Evolutionary conservation across 2,113 vertebrate species (phyloP).

Genomic region (Cacatua alba): DNA sequence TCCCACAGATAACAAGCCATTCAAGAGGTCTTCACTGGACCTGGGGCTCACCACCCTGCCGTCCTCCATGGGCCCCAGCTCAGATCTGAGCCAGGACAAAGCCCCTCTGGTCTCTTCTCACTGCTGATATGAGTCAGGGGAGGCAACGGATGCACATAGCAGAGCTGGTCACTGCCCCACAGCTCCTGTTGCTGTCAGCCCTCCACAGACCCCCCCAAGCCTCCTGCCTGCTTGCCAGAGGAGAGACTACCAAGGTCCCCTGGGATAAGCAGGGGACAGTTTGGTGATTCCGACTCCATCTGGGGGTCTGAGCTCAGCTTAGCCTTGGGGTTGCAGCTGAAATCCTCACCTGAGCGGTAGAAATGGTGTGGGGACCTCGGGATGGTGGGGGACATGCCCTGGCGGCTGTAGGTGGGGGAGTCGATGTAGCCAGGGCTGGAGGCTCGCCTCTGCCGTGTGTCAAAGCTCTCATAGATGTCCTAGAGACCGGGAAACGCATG

Average conservation of each 20-base stretch:
- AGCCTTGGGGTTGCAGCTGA: not conserved
- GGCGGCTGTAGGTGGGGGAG: slow-evolving; percentile 89
- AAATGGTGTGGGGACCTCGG: slow-evolving; percentile 92
- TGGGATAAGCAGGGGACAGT: not conserved
- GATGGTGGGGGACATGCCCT: slow-evolving; percentile 92
- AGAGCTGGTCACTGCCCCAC: not conserved
- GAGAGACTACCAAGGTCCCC: not conserved
- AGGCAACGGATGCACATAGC: not conserved
- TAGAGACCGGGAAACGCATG: slow-evolving; percentile 32
- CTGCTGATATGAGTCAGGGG: not conserved
- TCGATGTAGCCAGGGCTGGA: slow-evolving; percentile 96
- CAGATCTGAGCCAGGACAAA: not conserved
- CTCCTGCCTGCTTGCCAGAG: not conserved
- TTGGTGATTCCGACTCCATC: accelerated
- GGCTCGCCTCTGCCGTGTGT: slow-evolving; percentile 87
- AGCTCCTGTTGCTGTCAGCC: not conserved
- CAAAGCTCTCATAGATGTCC: slow-evolving; percentile 93
- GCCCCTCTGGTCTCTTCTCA: accelerated
- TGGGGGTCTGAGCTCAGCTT: not conserved
- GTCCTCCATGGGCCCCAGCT: not conserved
- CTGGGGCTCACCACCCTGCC: not conserved
- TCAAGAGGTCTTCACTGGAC: not conserved
- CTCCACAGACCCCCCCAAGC: accelerated
- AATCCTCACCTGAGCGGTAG: slow-evolving; percentile 87
- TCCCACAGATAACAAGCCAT: not conserved